These are phyloP conservation scores for Periplaneta americana DNA, from an alignment of 1,140 invertebrate genomes.

Conservation along the genomic window DNA sequence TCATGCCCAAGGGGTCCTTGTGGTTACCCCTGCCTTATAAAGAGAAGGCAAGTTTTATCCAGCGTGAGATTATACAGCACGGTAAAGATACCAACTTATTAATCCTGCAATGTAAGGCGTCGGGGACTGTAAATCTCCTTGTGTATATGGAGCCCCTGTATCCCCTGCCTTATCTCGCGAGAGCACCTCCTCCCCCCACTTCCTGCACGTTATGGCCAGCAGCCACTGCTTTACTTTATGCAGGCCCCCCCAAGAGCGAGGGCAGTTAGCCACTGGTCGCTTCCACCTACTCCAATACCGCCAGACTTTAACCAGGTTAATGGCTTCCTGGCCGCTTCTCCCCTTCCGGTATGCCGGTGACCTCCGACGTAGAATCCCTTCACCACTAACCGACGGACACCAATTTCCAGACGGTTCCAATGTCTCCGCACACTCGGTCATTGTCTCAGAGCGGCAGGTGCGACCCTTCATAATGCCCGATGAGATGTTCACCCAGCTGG, in stretches of 20 bases:
- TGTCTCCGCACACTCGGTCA: too few species aligned
- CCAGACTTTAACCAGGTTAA: constrained; percentile 1
- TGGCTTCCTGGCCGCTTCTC: background rate
- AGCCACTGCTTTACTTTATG: background rate
- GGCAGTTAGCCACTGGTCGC: background rate
- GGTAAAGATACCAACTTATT: constrained; percentile 2
- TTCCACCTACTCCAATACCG: background rate
- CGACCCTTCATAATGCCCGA: background rate
- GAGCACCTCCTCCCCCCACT: background rate
- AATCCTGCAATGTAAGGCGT: constrained; percentile 2
- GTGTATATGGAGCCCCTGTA: background rate
- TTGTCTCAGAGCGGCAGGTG: background rate
- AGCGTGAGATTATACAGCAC: background rate
- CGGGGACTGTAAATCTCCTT: background rate
- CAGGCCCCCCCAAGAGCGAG: background rate
- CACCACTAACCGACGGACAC: background rate
- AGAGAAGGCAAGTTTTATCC: background rate
- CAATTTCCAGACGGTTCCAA: background rate
- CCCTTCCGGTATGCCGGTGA: background rate
- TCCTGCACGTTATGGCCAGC: background rate
- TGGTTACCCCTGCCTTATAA: background rate
- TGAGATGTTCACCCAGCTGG: background rate
- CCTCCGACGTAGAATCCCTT: background rate
- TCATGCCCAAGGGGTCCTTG: too few species aligned
- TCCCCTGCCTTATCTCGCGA: background rate